These are phyloP conservation scores for Boloria selene DNA, from an alignment of 2,888 invertebrate species.

Conservation along the genomic window DNA sequence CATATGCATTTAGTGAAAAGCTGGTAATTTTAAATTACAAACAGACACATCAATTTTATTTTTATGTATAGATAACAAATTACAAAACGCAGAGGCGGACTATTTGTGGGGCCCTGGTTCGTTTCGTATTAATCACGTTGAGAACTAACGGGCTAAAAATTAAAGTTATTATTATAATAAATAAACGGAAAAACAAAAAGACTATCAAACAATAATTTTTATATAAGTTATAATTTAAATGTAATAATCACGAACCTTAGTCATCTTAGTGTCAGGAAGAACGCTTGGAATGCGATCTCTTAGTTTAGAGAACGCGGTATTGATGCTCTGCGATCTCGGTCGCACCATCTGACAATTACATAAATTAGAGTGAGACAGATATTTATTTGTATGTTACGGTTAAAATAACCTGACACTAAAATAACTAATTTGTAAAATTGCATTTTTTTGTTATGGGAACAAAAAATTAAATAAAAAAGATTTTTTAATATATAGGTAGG, in stretches of 20 bases:
- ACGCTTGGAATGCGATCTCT: constrained; percentile 97
- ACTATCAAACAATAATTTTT: background rate
- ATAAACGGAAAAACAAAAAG: background rate
- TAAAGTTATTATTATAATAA: background rate
- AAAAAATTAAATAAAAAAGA: too few species aligned
- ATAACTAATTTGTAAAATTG: constrained; percentile 7
- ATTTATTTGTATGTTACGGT: constrained; percentile 22
- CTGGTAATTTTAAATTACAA: too few species aligned
- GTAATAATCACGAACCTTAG: constrained; percentile 86
- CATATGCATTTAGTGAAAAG: too few species aligned
- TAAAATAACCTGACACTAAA: constrained; percentile 16
- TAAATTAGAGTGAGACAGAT: constrained; percentile 55
- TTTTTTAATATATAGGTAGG: too few species aligned
- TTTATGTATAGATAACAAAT: too few species aligned
- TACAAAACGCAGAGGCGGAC: too few species aligned
- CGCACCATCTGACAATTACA: constrained; percentile 76
- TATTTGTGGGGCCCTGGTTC: too few species aligned
- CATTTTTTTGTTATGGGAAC: too few species aligned
- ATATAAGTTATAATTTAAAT: constrained; percentile 9
- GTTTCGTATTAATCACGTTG: too few species aligned
- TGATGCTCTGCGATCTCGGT: constrained; percentile 93
- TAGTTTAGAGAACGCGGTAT: constrained; percentile 95
- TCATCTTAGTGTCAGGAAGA: constrained; percentile 96
- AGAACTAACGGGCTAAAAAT: too few species aligned
- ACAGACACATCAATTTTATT: too few species aligned